Evolutionary conservation across 2,888 invertebrate species (phyloP).

Genomic region (Ischnura elegans): DNA sequence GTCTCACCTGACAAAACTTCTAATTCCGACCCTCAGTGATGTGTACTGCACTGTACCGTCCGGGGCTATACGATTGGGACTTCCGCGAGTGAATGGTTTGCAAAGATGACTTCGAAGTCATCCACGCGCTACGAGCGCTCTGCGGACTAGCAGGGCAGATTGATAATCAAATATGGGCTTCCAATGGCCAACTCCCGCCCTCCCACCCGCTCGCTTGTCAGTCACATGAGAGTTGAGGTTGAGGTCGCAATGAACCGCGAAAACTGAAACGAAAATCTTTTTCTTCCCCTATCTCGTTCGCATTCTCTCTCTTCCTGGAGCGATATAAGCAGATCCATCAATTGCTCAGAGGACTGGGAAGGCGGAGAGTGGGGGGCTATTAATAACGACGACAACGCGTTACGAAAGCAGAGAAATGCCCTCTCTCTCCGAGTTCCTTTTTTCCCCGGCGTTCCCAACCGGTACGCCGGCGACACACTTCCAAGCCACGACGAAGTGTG

Average conservation of each 20-base stretch:
- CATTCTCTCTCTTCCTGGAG: neutral
- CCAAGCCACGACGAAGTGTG: neutral
- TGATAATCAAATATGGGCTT: constrained; percentile 12
- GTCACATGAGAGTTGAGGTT: constrained; percentile 35
- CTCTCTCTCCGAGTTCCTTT: neutral
- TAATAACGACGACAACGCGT: constrained; percentile 27
- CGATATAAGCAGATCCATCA: constrained; percentile 26
- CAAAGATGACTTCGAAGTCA: neutral
- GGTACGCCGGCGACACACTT: neutral
- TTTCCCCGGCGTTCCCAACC: neutral
- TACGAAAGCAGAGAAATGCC: constrained; percentile 26
- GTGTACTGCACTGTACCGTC: too few relatives aligned
- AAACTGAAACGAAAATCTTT: constrained; percentile 31
- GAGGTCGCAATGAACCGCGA: constrained; percentile 31
- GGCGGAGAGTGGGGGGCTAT: neutral
- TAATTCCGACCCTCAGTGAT: too few relatives aligned
- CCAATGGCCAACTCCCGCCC: neutral
- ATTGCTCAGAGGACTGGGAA: neutral
- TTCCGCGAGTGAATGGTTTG: too few relatives aligned
- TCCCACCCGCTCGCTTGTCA: neutral
- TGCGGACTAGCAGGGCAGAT: neutral
- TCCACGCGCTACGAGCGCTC: neutral
- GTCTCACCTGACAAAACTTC: too few relatives aligned
- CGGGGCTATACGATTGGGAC: too few relatives aligned
- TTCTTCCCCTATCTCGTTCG: neutral